Percentiles rank a stretch among this genome's conserved stretches.
Evolutionary conservation across 30 jellyfish, hydroid and myxozoan genomes (phyloP).

Genomic region (Cassiopea xamachana): DNA sequence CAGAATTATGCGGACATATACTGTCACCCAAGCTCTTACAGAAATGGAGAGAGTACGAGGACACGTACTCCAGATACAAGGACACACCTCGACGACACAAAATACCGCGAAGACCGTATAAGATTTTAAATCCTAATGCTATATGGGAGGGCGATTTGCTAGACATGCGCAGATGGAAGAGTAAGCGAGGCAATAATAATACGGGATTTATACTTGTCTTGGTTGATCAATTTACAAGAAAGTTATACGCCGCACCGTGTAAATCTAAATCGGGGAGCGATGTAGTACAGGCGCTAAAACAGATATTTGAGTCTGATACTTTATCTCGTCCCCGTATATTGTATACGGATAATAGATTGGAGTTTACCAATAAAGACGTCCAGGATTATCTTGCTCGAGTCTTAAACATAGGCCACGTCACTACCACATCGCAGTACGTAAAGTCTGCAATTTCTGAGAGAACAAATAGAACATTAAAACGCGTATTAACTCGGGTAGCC

Average conservation of each 20-base stretch:
- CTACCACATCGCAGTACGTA: background rate
- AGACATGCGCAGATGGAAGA: background rate
- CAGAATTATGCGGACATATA: background rate
- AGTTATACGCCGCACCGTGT: background rate
- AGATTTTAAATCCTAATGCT: background rate
- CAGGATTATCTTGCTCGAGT: background rate
- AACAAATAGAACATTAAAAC: background rate
- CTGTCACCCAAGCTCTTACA: background rate
- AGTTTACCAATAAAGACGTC: background rate
- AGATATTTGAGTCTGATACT: background rate
- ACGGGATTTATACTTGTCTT: background rate
- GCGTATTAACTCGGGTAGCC: background rate
- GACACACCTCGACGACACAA: background rate
- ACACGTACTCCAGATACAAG: background rate
- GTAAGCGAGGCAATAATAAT: background rate
- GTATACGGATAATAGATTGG: background rate
- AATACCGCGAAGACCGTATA: background rate
- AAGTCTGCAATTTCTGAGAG: background rate
- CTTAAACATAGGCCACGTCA: background rate
- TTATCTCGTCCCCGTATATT: background rate
- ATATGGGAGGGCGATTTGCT: background rate
- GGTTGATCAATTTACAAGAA: background rate
- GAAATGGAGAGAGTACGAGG: background rate
- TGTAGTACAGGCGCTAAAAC: background rate
- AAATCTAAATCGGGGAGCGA: background rate